Conservation (phyloP, 23 tunicate species). For the Halocynthia roretzi region DNA sequence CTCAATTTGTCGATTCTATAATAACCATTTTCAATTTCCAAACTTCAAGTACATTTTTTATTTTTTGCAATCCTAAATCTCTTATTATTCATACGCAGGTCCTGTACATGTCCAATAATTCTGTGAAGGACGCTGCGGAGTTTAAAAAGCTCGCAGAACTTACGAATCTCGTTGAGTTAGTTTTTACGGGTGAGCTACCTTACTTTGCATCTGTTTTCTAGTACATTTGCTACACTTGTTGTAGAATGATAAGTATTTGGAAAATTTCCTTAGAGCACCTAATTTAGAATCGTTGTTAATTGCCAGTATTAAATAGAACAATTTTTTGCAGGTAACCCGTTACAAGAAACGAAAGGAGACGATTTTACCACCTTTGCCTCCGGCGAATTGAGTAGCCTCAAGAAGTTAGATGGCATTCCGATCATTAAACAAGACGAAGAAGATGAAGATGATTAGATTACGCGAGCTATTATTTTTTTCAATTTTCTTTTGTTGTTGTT, state of each 20-base stretch:
- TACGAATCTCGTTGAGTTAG: constrained; percentile 53
- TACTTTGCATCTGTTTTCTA: constrained; percentile 8
- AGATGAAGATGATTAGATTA: constrained; percentile 44
- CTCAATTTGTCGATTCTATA: no score
- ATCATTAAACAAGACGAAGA: constrained; percentile 77
- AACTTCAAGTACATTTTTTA: no score
- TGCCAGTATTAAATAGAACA: not conserved
- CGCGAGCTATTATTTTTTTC: not conserved
- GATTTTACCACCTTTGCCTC: constrained; percentile 55
- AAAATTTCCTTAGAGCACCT: not conserved
- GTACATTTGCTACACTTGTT: not conserved
- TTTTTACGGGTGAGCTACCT: constrained; percentile 57
- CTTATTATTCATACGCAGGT: constrained; percentile 19
- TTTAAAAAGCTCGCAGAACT: constrained; percentile 75
- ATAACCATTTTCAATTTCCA: no score
- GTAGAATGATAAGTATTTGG: not conserved
- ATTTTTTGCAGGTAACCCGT: constrained; percentile 70
- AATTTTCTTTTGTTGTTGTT: not conserved
- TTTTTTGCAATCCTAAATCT: not conserved
- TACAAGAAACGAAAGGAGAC: constrained; percentile 63
- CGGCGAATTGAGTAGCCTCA: constrained; percentile 29
- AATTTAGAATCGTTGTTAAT: not conserved
- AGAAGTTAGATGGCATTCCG: constrained; percentile 82
- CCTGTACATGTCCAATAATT: constrained; percentile 81
- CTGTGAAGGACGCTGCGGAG: constrained; percentile 80